Evolutionary conservation across 2,113 vertebrate species (phyloP).

Genomic region (Pagrus major): DNA sequence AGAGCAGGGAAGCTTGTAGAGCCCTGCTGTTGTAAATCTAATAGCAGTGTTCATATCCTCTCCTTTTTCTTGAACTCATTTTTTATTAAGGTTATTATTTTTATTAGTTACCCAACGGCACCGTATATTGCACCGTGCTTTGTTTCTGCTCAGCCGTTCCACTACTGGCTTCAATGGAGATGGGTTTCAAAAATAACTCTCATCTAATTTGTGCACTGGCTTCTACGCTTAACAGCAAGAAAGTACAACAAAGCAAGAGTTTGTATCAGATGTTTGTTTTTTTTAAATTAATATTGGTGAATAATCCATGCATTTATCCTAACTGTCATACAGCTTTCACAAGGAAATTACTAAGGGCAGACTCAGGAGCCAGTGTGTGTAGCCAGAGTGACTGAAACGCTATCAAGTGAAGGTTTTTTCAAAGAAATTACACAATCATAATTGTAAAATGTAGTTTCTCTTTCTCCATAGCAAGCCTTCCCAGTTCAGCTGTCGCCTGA

Average conservation of each 20-base stretch:
- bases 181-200: slow-evolving; percentile 10
- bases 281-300: slow-evolving; percentile 28
- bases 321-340: slow-evolving; percentile 19
- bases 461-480: neutral
- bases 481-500: neutral
- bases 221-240: slow-evolving; percentile 6
- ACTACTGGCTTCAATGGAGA: slow-evolving; percentile 1
- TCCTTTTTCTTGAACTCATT: neutral
- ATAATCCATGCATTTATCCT: neutral
- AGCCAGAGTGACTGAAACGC: slow-evolving; percentile 2
- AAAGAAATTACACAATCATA: neutral
- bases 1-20: slow-evolving; percentile 9
- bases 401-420: slow-evolving; percentile 17
- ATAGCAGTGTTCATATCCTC: slow-evolving; percentile 7
- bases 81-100: slow-evolving; percentile 35
- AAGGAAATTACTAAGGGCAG: slow-evolving; percentile 13
- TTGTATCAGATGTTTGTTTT: slow-evolving; percentile 13
- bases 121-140: slow-evolving; percentile 10
- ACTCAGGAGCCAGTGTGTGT: slow-evolving; percentile 4
- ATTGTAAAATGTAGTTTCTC: neutral
- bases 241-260: slow-evolving; percentile 10
- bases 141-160: slow-evolving; percentile 33
- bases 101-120: slow-evolving; percentile 26
- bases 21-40: slow-evolving; percentile 22
- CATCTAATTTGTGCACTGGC: slow-evolving; percentile 6